Evolutionary conservation across 2,797 vertebrate genomes (phyloP), one percentile per base, ranked within the genome.

Genomic region (Mionectes olivaceus): DNA sequence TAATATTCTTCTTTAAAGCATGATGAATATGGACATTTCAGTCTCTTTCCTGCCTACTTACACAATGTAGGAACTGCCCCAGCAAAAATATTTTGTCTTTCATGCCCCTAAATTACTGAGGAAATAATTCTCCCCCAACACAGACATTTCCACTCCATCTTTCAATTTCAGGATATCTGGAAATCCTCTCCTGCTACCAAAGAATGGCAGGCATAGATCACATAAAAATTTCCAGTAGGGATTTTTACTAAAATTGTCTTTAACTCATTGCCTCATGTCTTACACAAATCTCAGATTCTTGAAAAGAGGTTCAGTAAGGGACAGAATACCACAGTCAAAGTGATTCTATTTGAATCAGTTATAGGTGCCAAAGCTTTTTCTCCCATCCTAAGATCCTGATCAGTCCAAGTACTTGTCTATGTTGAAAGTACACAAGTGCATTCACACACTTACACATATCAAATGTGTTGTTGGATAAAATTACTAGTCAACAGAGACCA

Each of bases 401-500:
- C 60, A 75, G 44, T 83, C 44, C 56, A 76, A 83, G 52, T 33
- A 15, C 52, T 78, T 75, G 47, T 89, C 91, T 91, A 56, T 18
- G 13, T 23, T 64, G 49, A 82, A 68, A 83, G 57, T 82, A 85
- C 79, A 83, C 27, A 69, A 74, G n/a, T 7, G 4, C 47, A 49
- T 87, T 90, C 71, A 68, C 55, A 87, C 67, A 17, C 44, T 76
- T 63, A 55, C 21, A 89, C 23, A 12, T 87, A 83, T 44, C 41
- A n/a, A 86, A 60, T 47, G 44, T 80, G 83, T 91, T 88, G 32
- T 5, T 21, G 57, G 81, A 59, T 95, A 95, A 95, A 96, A 95
- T 87, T 92, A 81, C 74, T 53, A 81, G 65, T 21, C 83, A 86
- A 18, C 47, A 88, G 82, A 96, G 87, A 96, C 84, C 78, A 82